Evolutionary conservation across 2,797 vertebrate genomes (phyloP), one percentile per base, ranked within the genome.

Genomic region (Atherinosoma microstoma): DNA sequence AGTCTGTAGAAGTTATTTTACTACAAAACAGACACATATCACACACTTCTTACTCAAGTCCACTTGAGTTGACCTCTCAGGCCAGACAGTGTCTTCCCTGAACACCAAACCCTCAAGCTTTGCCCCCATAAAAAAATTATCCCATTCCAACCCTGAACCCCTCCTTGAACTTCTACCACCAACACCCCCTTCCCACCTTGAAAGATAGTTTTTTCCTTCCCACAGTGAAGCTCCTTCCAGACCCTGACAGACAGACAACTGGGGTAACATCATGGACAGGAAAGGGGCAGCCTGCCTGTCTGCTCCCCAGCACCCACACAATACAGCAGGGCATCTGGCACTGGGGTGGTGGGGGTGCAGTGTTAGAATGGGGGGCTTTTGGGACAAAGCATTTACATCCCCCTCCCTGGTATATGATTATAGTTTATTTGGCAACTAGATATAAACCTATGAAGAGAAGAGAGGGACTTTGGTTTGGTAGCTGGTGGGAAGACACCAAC

Each of bases 251-350:
- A 88, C 84, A 89, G 70, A 87, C 87, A 86, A 79, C 76, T 79
- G 81, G 67, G 83, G 83, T 83, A 91, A 93, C 91, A 93, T 93
- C 89, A 89, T 91, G 83, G 73, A 51, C 27, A 66, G 54, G 54
- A 18, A 85, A 69, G 86, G 85, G 82, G 75, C 79, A 82, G 77
- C 61, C 63, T 86, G 79, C 58, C 73, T 76, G 75, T 75, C 84
- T 89, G 89, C 58, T 67, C 72, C 35, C 47, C 58, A 86, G 86
- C 84, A 85, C 87, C 90, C 79, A 87, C 85, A 93, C 91, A 92
- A 91, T 92, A 64, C 89, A 91, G 84, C 72, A 87, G 90, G 88
- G 93, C 91, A 93, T 94, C 91, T 93, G 92, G 89, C 86, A 86
- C 73, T 82, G 81, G 79, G 85, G 73, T 80, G 80, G 67, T 70